Conservation (phyloP, 1,140 invertebrate genomes). For the Cryptotermes secundus region DNA sequence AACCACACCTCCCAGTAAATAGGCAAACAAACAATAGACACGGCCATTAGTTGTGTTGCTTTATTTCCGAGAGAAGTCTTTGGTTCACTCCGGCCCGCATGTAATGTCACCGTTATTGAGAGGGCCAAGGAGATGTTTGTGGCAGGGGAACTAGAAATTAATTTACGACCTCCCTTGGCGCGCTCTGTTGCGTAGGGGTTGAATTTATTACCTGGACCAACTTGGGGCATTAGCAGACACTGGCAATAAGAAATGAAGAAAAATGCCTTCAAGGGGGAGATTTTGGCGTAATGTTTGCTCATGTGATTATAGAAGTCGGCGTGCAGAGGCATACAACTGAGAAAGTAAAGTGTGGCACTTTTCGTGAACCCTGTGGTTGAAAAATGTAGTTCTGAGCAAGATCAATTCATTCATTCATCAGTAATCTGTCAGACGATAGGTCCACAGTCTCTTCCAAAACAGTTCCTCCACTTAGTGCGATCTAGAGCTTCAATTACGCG, state of each 20-base stretch:
- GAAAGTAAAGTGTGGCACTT: too few species aligned
- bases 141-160: neutral
- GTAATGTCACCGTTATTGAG: neutral
- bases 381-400: too few species aligned
- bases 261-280: neutral
- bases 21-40: too few species aligned
- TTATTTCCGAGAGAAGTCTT: neutral
- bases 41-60: too few species aligned
- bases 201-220: conserved; percentile 5
- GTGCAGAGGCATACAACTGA: neutral
- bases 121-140: neutral
- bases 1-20: neutral
- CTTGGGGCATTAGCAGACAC: neutral
- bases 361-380: too few species aligned
- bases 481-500: too few species aligned
- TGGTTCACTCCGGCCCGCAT: neutral
- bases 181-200: neutral
- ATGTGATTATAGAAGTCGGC: neutral
- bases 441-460: too few species aligned
- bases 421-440: too few species aligned
- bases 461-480: too few species aligned
- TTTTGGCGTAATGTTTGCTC: neutral
- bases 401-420: too few species aligned
- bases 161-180: neutral
- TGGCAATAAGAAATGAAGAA: neutral